Evolutionary conservation across 23 tunicate species (phyloP).

Genomic region (Botrylloides violaceus): DNA sequence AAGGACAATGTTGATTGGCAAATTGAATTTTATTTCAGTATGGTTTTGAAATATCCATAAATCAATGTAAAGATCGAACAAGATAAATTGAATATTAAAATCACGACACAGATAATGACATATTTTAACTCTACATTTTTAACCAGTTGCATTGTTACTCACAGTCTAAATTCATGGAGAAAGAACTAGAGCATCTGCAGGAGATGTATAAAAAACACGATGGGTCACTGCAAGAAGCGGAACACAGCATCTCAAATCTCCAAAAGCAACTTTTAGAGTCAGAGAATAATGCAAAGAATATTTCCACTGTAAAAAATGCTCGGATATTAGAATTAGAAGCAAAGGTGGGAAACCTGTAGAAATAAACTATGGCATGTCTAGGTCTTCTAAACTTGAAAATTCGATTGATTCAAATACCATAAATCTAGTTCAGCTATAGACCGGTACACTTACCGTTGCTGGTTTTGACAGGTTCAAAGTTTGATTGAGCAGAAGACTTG

Average conservation of each 20-base stretch:
- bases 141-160: no score
- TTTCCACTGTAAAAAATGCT: conserved; percentile 49
- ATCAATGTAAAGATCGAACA: no score
- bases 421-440: no score
- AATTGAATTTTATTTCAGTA: no score
- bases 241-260: conserved; percentile 20
- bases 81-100: no score
- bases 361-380: not conserved
- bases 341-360: conserved; percentile 19
- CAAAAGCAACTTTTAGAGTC: conserved; percentile 41
- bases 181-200: conserved; percentile 36
- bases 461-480: conserved; percentile 58
- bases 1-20: no score
- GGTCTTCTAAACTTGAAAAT: not conserved
- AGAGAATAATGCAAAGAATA: conserved; percentile 44
- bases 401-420: no score
- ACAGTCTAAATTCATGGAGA: conserved; percentile 45
- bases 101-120: no score
- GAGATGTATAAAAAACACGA: conserved; percentile 17
- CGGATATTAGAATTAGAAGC: conserved; percentile 71
- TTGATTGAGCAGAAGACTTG: not conserved
- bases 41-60: no score
- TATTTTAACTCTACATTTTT: no score
- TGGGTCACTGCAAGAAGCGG: conserved; percentile 14
- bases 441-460: no score